These are phyloP conservation scores for Bombus terrestris DNA, from an alignment of 1,140 invertebrate genomes.

Conservation along the genomic window DNA sequence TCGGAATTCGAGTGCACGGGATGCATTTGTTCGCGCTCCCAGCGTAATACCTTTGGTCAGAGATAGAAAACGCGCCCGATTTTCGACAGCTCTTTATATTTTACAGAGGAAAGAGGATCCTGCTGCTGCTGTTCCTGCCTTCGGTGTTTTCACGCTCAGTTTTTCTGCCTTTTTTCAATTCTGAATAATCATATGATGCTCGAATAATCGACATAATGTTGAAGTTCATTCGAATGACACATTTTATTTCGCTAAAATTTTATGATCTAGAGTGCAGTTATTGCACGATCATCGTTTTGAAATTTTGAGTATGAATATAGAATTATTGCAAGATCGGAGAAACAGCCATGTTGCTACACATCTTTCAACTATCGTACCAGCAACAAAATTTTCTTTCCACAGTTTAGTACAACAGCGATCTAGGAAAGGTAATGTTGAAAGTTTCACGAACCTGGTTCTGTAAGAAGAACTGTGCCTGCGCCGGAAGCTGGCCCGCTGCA, in stretches of 20 bases:
- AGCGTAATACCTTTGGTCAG: background rate
- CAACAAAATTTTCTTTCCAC: background rate
- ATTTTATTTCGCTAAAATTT: too few species aligned
- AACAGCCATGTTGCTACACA: too few species aligned
- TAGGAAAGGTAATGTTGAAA: too few species aligned
- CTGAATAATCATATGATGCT: too few species aligned
- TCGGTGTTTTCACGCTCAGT: background rate
- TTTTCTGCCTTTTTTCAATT: too few species aligned
- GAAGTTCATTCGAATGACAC: too few species aligned
- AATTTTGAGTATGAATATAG: too few species aligned
- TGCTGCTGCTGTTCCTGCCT: background rate
- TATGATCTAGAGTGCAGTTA: too few species aligned
- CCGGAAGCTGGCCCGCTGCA: constrained; percentile 83
- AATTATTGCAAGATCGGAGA: too few species aligned
- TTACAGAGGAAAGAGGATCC: background rate
- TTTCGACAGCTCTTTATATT: background rate
- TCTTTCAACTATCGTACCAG: background rate
- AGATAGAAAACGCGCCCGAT: background rate
- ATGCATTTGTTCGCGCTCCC: constrained; percentile 25
- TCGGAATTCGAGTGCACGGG: constrained; percentile 5
- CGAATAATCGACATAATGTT: too few species aligned
- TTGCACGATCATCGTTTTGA: too few species aligned
- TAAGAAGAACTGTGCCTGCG: constrained; percentile 89
- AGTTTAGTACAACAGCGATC: fast-evolving
- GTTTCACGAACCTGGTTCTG: constrained; percentile 88